Evolutionary conservation across 2,888 invertebrate species (phyloP), one percentile per base, ranked within the genome.

Genomic region (Julus scandinavius): DNA sequence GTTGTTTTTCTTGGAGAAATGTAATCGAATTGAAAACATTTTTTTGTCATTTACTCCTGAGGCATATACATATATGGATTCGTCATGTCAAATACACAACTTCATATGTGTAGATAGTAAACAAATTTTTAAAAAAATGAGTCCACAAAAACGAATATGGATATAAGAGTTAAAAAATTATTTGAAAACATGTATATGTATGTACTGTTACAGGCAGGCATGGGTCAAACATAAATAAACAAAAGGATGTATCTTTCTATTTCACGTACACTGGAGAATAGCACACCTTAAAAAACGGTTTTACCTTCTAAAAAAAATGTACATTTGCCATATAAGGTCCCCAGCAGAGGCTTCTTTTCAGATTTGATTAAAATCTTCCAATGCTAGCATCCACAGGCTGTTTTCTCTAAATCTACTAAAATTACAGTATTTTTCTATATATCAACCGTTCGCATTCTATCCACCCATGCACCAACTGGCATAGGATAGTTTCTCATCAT

Each of bases 351-450:
- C 63, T 17, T 17, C 63, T n/a, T n/a, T n/a, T 6, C n/a, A 63
- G 63, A 63, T 63, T 63, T 1, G n/a, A 63, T 63, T 63, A 63
- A 63, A 63, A 63, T 63, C 17, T 63, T 63, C 63, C 63, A 54
- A 6, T 63, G 17, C 63, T n/a, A 63, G 2, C 63, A n/a, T n/a
- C 63, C n/a, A 20, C 63, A 63, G 63, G 63, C 63, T n/a, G 63
- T 63, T 63, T 63, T 54, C 29, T 63, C n/a, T n/a, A 63, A 63
- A 72, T 72, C 72, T 72, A 29, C n/a, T 29, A 72, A 72, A 72
- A 72, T 9, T 29, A 9, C 29, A 29, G 72, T 29, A 72, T 72
- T 72, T 72, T 72, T 72, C 72, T 72, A 7, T 72, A 72, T 45
- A 5, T 29, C 72, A 29, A 29, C 20, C 5, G 7, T 72, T 72